These are phyloP conservation scores for Tipula unca DNA, from an alignment of 2,888 invertebrate genomes.

Conservation along the genomic window DNA sequence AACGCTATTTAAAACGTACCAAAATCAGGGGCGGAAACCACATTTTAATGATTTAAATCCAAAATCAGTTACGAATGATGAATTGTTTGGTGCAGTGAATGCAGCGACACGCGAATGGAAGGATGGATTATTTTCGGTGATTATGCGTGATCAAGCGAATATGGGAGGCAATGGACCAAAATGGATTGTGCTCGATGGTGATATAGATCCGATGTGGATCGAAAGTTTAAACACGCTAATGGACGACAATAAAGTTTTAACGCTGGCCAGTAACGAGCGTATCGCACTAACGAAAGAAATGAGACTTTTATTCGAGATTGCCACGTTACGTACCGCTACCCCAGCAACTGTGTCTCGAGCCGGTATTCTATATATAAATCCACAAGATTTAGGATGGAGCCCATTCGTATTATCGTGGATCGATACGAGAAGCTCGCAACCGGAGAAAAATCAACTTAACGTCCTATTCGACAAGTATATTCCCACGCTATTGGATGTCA, in stretches of 20 bases:
- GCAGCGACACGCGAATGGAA: slow-evolving; percentile 92
- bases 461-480: slow-evolving; percentile 92
- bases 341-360: slow-evolving; percentile 94
- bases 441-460: slow-evolving; percentile 70
- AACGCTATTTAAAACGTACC: slow-evolving; percentile 74
- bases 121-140: slow-evolving; percentile 79
- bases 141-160: slow-evolving; percentile 91
- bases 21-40: slow-evolving; percentile 73
- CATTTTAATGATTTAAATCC: slow-evolving; percentile 87
- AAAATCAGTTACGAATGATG: slow-evolving; percentile 92
- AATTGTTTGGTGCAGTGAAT: slow-evolving; percentile 89
- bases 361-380: slow-evolving; percentile 90
- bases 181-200: slow-evolving; percentile 93
- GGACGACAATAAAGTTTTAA: slow-evolving; percentile 93
- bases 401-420: slow-evolving; percentile 88
- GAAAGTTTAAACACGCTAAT: slow-evolving; percentile 93
- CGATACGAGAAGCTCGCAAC: slow-evolving; percentile 60
- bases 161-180: slow-evolving; percentile 77
- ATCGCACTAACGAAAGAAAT: slow-evolving; percentile 83
- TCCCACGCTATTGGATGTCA: slow-evolving; percentile 70
- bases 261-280: slow-evolving; percentile 88
- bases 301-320: slow-evolving; percentile 90
- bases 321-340: slow-evolving; percentile 81
- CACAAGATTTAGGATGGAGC: slow-evolving; percentile 90
- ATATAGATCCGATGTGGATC: slow-evolving; percentile 98